Percentiles rank a stretch among this genome's conserved stretches.
phyloP scores from a whole-genome alignment of 1,140 invertebrate genomes.

The Drosophila neocordata region DNA sequence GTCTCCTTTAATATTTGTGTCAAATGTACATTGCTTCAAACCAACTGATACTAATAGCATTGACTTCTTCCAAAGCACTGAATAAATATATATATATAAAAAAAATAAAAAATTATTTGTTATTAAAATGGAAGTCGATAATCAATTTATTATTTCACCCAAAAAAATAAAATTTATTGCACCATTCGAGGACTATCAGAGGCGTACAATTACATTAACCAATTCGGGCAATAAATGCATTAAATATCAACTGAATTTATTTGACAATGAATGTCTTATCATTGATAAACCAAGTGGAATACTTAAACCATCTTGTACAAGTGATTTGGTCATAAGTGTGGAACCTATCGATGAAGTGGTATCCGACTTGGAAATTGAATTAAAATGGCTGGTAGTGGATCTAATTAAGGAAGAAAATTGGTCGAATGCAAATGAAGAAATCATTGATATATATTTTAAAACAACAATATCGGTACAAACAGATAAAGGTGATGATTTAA shows the following conservation, averaged over 20 bases:
- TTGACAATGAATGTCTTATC: neutral
- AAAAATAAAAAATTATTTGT: too few relatives aligned
- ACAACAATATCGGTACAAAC: neutral
- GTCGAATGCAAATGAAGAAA: neutral
- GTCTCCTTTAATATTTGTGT: neutral
- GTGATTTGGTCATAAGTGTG: neutral
- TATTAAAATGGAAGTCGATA: neutral
- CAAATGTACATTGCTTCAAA: neutral
- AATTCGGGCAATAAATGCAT: neutral
- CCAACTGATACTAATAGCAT: too few relatives aligned
- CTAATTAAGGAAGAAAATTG: neutral
- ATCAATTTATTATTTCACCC: neutral
- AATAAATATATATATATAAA: too few relatives aligned
- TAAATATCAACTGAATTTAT: neutral
- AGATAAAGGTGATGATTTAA: neutral
- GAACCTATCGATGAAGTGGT: neutral
- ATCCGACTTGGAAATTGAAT: neutral
- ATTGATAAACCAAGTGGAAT: neutral
- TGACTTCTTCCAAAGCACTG: too few relatives aligned
- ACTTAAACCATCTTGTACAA: neutral
- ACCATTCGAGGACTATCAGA: neutral
- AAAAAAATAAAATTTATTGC: neutral
- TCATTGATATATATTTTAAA: neutral
- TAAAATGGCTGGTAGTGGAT: neutral
- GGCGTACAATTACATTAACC: neutral